Conservation (phyloP, 1,140 invertebrate species). For the Acromyrmex charruanus region DNA sequence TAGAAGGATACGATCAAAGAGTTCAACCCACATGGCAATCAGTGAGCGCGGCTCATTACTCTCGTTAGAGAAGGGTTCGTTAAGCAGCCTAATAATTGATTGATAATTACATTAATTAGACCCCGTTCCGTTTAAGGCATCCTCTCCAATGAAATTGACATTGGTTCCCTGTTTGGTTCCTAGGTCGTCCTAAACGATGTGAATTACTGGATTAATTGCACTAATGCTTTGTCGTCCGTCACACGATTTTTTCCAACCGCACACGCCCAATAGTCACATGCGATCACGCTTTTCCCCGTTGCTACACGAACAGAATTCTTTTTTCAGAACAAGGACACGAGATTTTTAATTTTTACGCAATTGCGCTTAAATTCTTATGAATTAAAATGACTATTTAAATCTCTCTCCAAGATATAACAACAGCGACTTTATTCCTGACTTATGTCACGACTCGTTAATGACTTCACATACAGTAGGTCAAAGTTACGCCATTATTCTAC, state of each 20-base stretch:
- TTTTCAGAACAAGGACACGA: neutral
- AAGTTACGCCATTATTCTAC: neutral
- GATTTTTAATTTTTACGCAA: neutral
- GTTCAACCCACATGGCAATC: slow-evolving; percentile 55
- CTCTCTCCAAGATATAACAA: neutral
- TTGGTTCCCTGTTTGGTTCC: slow-evolving; percentile 33
- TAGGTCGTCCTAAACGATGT: slow-evolving; percentile 39
- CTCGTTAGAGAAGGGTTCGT: slow-evolving; percentile 53
- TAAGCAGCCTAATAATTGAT: slow-evolving; percentile 66
- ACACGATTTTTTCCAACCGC: neutral
- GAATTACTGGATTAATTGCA: slow-evolving; percentile 56
- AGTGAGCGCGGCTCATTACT: slow-evolving; percentile 56
- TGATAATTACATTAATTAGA: slow-evolving; percentile 72
- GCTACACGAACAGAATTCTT: neutral
- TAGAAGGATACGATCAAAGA: neutral
- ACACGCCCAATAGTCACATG: neutral
- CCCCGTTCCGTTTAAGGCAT: slow-evolving; percentile 50
- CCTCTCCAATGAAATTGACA: slow-evolving; percentile 64
- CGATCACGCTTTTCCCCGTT: too few relatives aligned
- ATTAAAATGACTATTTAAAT: neutral
- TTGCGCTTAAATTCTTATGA: neutral
- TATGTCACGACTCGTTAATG: slow-evolving; percentile 18
- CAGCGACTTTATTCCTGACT: slow-evolving; percentile 26
- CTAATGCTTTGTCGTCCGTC: slow-evolving; percentile 38
- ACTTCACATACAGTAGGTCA: slow-evolving; percentile 31